Base-by-base conservation (phyloP, 2,888 invertebrate species). In the Tiphia femorata region DNA sequence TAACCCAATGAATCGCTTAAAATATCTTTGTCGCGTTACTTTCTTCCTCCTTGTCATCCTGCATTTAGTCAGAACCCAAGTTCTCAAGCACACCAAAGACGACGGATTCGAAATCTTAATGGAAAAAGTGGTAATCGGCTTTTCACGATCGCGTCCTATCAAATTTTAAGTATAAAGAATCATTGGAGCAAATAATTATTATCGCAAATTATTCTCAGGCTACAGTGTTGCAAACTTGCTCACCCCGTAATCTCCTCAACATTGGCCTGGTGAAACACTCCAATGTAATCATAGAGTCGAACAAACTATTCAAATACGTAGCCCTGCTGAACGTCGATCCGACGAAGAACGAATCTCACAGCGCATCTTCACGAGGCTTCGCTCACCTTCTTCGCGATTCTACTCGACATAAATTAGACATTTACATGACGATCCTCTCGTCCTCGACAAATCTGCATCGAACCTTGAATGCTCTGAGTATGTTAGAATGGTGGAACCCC, bases 401-500 rank as follows among this genome's bases (percentile, higher is more conserved):
- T n/a, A n/a, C n/a, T n/a, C n/a, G n/a, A n/a, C n/a, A n/a, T n/a
- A 33, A 33, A n/a, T 14, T 33, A 3, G 33, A 33, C 12, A n/a
- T 33, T 33, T 33, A 14, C 33, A 14, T n/a, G 7, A n/a, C 14
- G n/a, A 14, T 33, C 1, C 12, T 14, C 1, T 33, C 33, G 4
- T 33, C 33, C 12, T n/a, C 33, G 3, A 33, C 17, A 17, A 42
- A 42, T n/a, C 19, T 58, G 6, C 38, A 25, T 16, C 10, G 14
- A 1, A 10, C 55, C 2, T 20, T 64, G 20, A 19, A 29, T 8
- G 48, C 35, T 35, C 12, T 64, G 8, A 63, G 35, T 30, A 40
- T 33, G 12, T 63, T 64, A 10, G 25, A 44, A 14, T 60, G 61
- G 54, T 73, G 73, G 73, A 70, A 73, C 41, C 40, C 55, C 17